phyloP scores from a whole-genome alignment of 2,113 vertebrate species.

The Pyrgilauda ruficollis region DNA sequence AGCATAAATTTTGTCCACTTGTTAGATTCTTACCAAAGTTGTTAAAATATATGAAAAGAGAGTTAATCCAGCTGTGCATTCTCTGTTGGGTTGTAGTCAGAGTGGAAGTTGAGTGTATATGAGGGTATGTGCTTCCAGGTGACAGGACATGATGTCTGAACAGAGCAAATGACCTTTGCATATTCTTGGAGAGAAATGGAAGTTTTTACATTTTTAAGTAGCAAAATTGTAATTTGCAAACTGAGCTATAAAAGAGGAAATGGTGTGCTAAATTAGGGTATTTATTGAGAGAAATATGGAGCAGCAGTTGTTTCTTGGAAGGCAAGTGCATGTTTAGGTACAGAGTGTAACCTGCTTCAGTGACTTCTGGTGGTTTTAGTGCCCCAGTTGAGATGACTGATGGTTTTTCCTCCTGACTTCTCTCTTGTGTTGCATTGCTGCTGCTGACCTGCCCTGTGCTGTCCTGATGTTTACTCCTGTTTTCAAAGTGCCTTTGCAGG shows the following conservation, averaged over 20 bases:
- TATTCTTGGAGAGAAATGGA: neutral
- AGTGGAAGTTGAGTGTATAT: neutral
- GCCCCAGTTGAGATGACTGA: neutral
- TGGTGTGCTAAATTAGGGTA: neutral
- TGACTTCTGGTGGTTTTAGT: neutral
- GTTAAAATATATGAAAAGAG: neutral
- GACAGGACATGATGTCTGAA: neutral
- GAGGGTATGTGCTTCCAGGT: neutral
- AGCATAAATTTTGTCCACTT: neutral
- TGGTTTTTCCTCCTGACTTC: neutral
- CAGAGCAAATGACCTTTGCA: neutral
- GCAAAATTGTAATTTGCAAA: neutral
- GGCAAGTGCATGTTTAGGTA: neutral
- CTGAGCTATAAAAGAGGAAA: neutral
- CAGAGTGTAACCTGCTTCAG: neutral
- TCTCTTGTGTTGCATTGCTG: rapidly evolving
- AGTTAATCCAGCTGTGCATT: neutral
- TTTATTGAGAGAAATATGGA: neutral
- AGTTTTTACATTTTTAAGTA: neutral
- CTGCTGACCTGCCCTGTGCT: neutral
- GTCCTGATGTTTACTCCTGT: neutral
- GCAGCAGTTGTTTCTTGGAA: neutral
- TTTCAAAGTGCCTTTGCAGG: neutral
- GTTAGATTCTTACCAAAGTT: neutral
- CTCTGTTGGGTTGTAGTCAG: neutral